Conservation (phyloP, 37 sponge, comb jelly and placozoan genomes). For the Axinella damicornis region DNA sequence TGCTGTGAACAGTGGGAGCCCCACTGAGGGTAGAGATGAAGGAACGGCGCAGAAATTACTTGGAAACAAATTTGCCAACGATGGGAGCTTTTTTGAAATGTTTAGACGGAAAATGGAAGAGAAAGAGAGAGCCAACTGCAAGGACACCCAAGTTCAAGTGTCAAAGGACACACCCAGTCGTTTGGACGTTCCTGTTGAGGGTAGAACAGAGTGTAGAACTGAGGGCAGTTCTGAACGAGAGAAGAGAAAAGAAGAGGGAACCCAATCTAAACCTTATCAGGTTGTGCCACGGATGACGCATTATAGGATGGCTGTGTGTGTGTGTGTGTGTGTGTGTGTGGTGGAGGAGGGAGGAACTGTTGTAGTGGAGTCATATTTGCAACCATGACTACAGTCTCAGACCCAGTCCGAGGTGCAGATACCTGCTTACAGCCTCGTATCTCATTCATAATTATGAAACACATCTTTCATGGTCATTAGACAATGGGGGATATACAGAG, state of each 20-base stretch:
- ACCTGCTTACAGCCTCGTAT: no score
- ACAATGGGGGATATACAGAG: no score
- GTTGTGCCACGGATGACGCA: slow-evolving; percentile 13
- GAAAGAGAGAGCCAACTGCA: slow-evolving; percentile 36
- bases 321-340: no score
- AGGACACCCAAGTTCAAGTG: background rate
- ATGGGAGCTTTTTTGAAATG: slow-evolving; percentile 89
- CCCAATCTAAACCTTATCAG: slow-evolving; percentile 14
- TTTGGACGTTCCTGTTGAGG: background rate
- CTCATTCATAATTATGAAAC: no score
- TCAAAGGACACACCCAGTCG: slow-evolving; percentile 19
- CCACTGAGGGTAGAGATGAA: slow-evolving; percentile 17
- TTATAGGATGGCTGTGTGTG: no score
- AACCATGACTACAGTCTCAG: no score
- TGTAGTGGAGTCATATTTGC: no score
- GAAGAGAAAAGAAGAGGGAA: background rate
- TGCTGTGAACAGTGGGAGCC: no score
- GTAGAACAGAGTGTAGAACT: background rate
- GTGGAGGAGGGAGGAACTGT: no score
- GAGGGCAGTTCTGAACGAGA: slow-evolving; percentile 1
- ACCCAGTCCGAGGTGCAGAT: no score
- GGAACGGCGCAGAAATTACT: background rate
- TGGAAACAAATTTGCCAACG: slow-evolving; percentile 85
- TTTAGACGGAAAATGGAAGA: slow-evolving; percentile 76
- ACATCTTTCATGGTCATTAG: no score